phyloP scores from a whole-genome alignment of 2,113 vertebrate species.

The Ailuropoda melanoleuca region DNA sequence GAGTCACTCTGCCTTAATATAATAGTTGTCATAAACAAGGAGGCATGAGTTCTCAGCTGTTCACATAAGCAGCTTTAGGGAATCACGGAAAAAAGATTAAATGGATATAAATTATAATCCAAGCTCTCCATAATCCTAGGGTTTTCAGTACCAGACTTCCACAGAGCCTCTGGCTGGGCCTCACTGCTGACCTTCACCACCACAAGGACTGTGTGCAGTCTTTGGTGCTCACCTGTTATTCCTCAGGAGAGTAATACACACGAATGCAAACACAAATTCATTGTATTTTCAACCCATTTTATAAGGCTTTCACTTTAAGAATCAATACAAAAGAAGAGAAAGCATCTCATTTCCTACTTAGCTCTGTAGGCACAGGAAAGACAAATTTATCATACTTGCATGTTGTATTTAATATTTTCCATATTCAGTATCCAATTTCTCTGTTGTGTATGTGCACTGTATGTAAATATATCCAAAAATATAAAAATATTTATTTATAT shows the following conservation, averaged over 20 bases:
- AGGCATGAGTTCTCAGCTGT: constrained; percentile 68
- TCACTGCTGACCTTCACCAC: constrained; percentile 25
- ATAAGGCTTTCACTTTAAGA: background rate
- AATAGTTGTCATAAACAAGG: constrained; percentile 75
- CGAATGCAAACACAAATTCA: background rate
- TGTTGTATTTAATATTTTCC: background rate
- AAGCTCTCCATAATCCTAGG: background rate
- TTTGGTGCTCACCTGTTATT: background rate
- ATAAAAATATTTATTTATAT: background rate
- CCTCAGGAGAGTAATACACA: background rate
- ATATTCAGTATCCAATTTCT: background rate
- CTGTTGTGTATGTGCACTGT: background rate
- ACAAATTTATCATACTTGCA: background rate
- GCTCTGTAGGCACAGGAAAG: background rate
- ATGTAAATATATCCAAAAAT: background rate
- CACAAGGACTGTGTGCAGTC: background rate
- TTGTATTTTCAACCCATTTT: background rate
- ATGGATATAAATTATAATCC: constrained; percentile 61
- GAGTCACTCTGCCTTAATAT: constrained; percentile 64
- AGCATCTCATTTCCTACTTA: background rate
- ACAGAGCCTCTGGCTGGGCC: background rate
- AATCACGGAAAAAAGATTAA: constrained; percentile 66
- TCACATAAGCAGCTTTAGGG: constrained; percentile 72
- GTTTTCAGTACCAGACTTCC: background rate
- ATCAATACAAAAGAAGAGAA: background rate